Conservation (phyloP, 2,113 vertebrate species). For the Bagarius yarrelli region DNA sequence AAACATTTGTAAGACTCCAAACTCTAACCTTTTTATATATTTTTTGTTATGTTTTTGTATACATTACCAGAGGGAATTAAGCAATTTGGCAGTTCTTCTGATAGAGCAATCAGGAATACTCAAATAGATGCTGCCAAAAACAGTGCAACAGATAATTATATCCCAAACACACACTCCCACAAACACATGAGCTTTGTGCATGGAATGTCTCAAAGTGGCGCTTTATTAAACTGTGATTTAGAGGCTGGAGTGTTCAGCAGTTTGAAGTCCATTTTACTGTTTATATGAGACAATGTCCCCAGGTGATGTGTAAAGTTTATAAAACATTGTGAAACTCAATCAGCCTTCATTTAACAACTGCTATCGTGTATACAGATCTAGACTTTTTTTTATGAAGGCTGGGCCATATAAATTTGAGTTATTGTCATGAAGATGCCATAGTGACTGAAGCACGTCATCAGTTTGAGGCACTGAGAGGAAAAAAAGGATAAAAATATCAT, state of each 20-base stretch:
- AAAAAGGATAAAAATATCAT: conserved; percentile 1
- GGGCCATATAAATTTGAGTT: conserved; percentile 28
- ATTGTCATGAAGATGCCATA: conserved; percentile 16
- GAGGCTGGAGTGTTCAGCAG: conserved; percentile 15
- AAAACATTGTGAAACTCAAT: conserved; percentile 34
- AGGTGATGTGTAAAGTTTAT: conserved; percentile 30
- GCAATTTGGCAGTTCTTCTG: conserved; percentile 36
- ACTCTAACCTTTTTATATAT: conserved; percentile 30
- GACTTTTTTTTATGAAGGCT: conserved; percentile 27
- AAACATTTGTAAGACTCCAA: conserved; percentile 35
- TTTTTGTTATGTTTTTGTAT: conserved; percentile 35
- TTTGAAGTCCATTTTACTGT: conserved; percentile 34
- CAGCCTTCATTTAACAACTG: conserved; percentile 38
- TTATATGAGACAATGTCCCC: conserved; percentile 33
- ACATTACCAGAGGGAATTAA: conserved; percentile 32
- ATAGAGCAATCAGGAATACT: conserved; percentile 39
- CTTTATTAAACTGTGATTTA: conserved; percentile 41
- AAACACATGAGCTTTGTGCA: background rate
- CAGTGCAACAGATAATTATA: conserved; percentile 33
- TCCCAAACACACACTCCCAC: background rate
- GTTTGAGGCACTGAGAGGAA: background rate
- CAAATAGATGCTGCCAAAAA: conserved; percentile 21
- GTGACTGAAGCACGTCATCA: background rate
- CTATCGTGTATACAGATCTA: conserved; percentile 21
- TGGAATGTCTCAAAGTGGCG: background rate